Evolutionary conservation across 2,113 vertebrate species (phyloP).

Genomic region (Arenaria interpres): DNA sequence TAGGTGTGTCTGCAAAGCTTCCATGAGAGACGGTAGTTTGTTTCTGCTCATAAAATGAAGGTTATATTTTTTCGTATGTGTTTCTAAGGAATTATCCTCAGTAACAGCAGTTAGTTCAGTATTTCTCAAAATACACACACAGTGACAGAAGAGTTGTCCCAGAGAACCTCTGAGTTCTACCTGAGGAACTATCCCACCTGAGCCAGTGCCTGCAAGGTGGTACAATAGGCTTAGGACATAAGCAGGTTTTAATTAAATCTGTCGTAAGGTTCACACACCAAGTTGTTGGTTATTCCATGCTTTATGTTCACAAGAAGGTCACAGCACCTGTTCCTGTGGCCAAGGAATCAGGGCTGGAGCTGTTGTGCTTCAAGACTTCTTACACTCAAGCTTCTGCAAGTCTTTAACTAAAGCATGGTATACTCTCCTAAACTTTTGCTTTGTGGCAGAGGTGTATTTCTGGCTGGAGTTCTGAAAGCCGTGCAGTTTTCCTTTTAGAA

Average conservation of each 20-base stretch:
- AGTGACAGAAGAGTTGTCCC: background rate
- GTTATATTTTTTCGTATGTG: background rate
- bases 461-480: background rate
- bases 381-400: background rate
- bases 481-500: background rate
- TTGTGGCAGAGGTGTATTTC: background rate
- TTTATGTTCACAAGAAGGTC: background rate
- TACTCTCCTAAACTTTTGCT: rapidly evolving
- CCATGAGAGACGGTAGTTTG: background rate
- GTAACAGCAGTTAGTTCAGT: background rate
- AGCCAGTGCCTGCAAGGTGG: background rate
- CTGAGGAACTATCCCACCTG: no score
- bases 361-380: background rate
- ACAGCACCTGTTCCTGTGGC: background rate
- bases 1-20: background rate
- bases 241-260: background rate
- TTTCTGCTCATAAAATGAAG: background rate
- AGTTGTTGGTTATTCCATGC: background rate
- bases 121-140: background rate
- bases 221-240: background rate
- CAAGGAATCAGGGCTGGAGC: background rate
- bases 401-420: background rate
- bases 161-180: background rate
- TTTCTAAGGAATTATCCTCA: background rate
- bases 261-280: background rate